A percentile compares a stretch with the other conserved stretches of the same genome.
phyloP scores from a whole-genome alignment of 2,797 vertebrate genomes.

The Melanotaenia maccullochi region DNA sequence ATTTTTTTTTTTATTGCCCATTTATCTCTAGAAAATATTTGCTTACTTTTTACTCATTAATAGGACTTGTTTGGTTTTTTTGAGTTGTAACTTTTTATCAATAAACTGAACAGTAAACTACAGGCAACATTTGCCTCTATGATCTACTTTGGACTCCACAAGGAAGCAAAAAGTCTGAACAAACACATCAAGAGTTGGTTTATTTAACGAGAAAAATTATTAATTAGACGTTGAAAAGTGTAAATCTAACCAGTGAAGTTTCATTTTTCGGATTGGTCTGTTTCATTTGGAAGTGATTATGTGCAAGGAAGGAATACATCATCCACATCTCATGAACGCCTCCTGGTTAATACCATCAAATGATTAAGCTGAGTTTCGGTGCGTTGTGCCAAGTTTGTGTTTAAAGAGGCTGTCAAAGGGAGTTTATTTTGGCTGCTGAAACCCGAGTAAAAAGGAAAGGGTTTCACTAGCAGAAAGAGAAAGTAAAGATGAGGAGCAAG shows the following conservation, averaged over 20 bases:
- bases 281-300: background rate
- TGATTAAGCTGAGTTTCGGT: background rate
- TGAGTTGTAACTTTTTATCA: no score
- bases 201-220: background rate
- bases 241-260: background rate
- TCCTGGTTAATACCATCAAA: conserved; percentile 7
- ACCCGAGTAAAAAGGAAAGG: background rate
- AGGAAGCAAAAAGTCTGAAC: background rate
- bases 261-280: background rate
- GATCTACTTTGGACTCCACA: background rate
- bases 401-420: background rate
- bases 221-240: background rate
- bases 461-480: conserved; percentile 6
- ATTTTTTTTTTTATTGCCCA: background rate
- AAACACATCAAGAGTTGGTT: background rate
- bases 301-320: background rate
- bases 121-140: background rate
- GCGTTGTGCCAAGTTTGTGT: conserved; percentile 1
- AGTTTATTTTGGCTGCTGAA: conserved; percentile 36
- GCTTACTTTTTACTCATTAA: background rate
- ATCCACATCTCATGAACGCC: background rate
- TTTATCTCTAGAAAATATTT: background rate
- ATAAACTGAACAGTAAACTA: no score
- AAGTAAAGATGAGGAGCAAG: conserved; percentile 1
- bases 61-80: background rate